Evolutionary conservation across 2,797 vertebrate species (phyloP), one percentile per base, ranked within the genome.

Genomic region (Myiotriccus ornatus): DNA sequence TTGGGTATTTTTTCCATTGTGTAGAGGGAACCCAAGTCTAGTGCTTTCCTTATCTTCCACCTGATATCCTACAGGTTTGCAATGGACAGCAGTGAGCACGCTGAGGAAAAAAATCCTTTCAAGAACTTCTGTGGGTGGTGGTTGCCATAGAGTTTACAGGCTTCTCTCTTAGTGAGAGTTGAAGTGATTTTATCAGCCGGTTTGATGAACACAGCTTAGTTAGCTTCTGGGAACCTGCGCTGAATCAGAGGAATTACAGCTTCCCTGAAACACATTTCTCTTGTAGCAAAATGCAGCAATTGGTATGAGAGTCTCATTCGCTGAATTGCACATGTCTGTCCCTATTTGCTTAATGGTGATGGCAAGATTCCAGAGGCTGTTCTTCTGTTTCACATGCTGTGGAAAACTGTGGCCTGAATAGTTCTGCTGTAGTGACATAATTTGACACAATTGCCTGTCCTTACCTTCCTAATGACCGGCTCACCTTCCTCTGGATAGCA

Each of bases 321-420:
- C 8, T 4, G 73, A 85, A 59, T 52, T 97, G 89, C 97, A 97
- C 94, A 94, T 97, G 85, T 93, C 92, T 91, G 60, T 86, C 65
- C 62, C 25, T 78, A 47, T 93, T 95, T 86, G 63, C 74, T 95
- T 95, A 94, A 89, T 25, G 43, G 71, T 12, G 6, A 88, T 95
- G 92, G 87, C 86, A 92, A 37, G 32, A 81, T 96, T 93, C 86
- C 94, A 96, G 30, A 71, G 55, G 49, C 63, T 78, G 53, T 78
- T 92, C 74, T 96, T 81, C 68, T 81, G 15, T 87, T 95, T 93
- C 52, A 81, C 2, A 3, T 95, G 56, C 30, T 92, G 80, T 11
- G 43, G 74, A 96, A 93, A 89, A 24, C 34, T 6, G 3, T 35
- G 69, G 71, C n/a, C 79, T 86, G 68, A 94, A 85, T 39, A 89